Evolutionary conservation across 2,797 vertebrate species (phyloP), one percentile per base, ranked within the genome.

Genomic region (Acrocephalus scirpaceus): DNA sequence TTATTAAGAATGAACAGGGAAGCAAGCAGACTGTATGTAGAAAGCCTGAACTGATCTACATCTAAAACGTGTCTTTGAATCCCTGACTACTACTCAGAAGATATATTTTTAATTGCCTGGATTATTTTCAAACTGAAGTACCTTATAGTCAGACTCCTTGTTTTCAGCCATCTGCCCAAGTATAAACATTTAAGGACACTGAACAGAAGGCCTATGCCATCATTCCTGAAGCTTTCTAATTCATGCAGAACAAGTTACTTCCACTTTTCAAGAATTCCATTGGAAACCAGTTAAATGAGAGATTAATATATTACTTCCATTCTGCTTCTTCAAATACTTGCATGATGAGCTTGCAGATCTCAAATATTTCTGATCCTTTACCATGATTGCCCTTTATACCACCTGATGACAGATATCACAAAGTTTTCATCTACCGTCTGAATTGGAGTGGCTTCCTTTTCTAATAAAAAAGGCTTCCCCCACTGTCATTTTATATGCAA

Each of bases 111-210:
- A 70, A 64, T 64, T 67, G 60, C 8, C 23, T 34, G 27, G 42
- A 72, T 77, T 54, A 48, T 70, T 86, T 72, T 78, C 32, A 56
- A 34, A 50, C 36, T 18, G 17, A 74, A 78, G 15, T 10, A 61
- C 21, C 8, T 74, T 23, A 71, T 10, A 58, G 26, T 40, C 44
- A 85, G 22, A n/a, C 25, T 69, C 0, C 0, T 25, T 56, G 38
- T 69, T 73, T 73, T 88, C 69, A 80, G 48, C 5, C 3, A 34
- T 1, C 47, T 20, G 26, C 5, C 23, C 32, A 62, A 19, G 27
- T 26, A 50, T 10, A 25, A 53, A 27, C 15, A 26, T 58, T 70
- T 36, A 56, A 73, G 54, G 25, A 18, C 38, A 53, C 38, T 36
- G 26, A 77, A 34, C 36, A 76, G n/a, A 72, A 77, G 32, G 34